These are phyloP conservation scores for Boulengeromyrus knoepffleri DNA, from an alignment of 2,113 vertebrate genomes.

Conservation along the genomic window DNA sequence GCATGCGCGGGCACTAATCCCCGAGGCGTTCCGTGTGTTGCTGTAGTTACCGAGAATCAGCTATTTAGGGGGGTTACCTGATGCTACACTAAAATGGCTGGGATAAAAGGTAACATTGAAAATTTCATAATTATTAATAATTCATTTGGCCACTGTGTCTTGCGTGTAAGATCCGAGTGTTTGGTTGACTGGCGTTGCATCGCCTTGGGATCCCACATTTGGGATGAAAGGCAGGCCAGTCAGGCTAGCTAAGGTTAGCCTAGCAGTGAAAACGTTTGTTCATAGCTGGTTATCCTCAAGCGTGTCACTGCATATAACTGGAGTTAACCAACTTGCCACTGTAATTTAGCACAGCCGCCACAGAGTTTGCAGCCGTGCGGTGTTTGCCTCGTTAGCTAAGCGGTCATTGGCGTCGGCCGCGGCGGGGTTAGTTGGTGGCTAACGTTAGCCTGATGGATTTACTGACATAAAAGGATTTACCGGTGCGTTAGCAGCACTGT, in stretches of 20 bases:
- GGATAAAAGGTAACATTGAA: slow-evolving; percentile 6
- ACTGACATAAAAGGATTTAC: neutral
- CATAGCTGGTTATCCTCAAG: neutral
- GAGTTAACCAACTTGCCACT: neutral
- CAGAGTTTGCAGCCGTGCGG: neutral
- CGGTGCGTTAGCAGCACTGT: neutral
- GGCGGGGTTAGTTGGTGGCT: neutral
- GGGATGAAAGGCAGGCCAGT: neutral
- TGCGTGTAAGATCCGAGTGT: neutral
- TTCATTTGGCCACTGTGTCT: neutral
- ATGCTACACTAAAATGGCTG: slow-evolving; percentile 7
- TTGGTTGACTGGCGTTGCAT: neutral
- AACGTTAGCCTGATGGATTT: neutral
- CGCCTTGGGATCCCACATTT: no score
- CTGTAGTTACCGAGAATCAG: neutral
- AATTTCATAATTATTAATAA: neutral
- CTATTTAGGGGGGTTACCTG: neutral
- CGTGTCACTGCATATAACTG: neutral
- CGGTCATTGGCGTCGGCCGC: neutral
- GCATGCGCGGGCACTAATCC: neutral
- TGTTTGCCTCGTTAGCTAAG: neutral
- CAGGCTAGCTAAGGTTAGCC: neutral
- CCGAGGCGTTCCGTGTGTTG: neutral
- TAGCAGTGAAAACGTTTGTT: neutral
- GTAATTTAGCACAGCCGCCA: neutral